A percentile compares a stretch with the other conserved stretches of the same genome.
These are phyloP conservation scores for Rhopalosiphum nymphaeae DNA, from an alignment of 2,888 invertebrate genomes.

Conservation along the genomic window DNA sequence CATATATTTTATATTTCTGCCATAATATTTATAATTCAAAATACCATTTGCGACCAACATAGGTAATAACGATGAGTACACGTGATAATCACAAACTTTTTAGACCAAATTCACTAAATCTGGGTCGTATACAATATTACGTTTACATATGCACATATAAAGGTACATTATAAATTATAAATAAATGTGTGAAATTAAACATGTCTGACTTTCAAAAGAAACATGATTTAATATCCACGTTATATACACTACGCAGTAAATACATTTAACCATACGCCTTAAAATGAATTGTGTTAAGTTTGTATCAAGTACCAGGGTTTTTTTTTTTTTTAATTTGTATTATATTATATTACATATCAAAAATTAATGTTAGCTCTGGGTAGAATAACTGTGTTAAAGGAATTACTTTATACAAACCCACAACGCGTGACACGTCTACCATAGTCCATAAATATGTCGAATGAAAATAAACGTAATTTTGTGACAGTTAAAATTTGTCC, in stretches of 20 bases:
- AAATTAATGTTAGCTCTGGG: neutral
- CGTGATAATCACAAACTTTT: neutral
- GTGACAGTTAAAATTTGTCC: neutral
- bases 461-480: constrained; percentile 4
- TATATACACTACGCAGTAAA: neutral
- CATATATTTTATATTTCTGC: neutral
- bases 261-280: constrained; percentile 27
- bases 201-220: neutral
- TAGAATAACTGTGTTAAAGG: neutral
- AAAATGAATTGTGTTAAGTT: constrained; percentile 23
- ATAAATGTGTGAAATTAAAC: constrained; percentile 37
- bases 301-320: neutral
- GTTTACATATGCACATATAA: neutral
- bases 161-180: constrained; percentile 12
- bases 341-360: neutral
- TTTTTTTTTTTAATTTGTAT: neutral
- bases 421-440: neutral
- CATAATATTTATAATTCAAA: constrained; percentile 40
- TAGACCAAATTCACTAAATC: neutral
- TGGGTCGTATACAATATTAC: neutral
- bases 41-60: neutral
- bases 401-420: neutral
- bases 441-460: neutral
- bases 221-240: constrained; percentile 6
- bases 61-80: neutral